Percentiles rank a stretch among this genome's conserved stretches.
These are phyloP conservation scores for Cephus nigrinus DNA, from an alignment of 2,888 invertebrate species.

Conservation along the genomic window DNA sequence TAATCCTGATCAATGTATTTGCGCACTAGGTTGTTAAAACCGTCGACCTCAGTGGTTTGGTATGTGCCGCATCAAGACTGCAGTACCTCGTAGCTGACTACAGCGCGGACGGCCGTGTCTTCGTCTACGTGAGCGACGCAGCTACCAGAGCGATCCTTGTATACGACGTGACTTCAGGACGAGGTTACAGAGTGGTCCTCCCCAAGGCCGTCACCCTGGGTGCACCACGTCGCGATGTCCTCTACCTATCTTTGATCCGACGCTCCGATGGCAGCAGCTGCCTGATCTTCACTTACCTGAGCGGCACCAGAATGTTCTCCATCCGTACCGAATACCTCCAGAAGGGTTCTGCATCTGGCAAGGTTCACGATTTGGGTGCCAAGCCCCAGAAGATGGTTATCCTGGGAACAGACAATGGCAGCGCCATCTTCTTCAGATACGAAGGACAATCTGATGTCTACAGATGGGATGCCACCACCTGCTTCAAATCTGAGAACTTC, in stretches of 20 bases:
- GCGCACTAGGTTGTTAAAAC: constrained; percentile 67
- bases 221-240: constrained; percentile 71
- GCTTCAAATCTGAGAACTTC: constrained; percentile 67
- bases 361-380: constrained; percentile 69
- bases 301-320: constrained; percentile 73
- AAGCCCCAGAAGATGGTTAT: constrained; percentile 72
- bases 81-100: constrained; percentile 74
- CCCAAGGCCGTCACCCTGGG: constrained; percentile 70
- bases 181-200: constrained; percentile 74
- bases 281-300: constrained; percentile 74
- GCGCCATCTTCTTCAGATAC: constrained; percentile 72
- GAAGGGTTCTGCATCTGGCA: constrained; percentile 70
- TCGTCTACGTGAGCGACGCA: constrained; percentile 68
- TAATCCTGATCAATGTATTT: not conserved
- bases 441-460: constrained; percentile 72
- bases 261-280: constrained; percentile 70
- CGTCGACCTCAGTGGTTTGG: constrained; percentile 69
- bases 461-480: constrained; percentile 70
- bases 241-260: constrained; percentile 75
- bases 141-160: constrained; percentile 68
- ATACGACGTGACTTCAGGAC: constrained; percentile 73
- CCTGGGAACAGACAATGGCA: constrained; percentile 74
- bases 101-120: constrained; percentile 67
- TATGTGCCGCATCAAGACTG: constrained; percentile 68
- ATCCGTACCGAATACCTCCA: constrained; percentile 74